phyloP scores from a whole-genome alignment of 2,797 vertebrate species.

The Brachyalestes nurse region DNA sequence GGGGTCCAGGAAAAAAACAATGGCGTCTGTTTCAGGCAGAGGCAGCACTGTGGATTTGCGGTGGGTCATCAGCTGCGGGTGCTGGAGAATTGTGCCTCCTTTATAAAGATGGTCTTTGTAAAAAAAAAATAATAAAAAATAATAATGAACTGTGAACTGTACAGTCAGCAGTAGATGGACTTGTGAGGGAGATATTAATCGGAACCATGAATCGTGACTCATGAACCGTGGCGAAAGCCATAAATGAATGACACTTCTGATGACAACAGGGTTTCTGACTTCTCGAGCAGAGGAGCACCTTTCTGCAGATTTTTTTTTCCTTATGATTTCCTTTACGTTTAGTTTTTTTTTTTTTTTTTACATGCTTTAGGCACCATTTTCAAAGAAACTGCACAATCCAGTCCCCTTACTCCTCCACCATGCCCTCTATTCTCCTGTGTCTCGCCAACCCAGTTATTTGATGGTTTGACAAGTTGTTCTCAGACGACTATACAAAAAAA shows the following conservation, averaged over 20 bases:
- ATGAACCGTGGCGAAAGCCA: conserved; percentile 72
- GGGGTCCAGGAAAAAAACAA: conserved; percentile 66
- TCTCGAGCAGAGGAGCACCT: conserved; percentile 62
- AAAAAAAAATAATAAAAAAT: conserved; percentile 31
- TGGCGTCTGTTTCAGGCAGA: conserved; percentile 53
- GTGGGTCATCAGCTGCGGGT: conserved; percentile 17
- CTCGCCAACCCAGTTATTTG: conserved; percentile 66
- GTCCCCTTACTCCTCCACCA: conserved; percentile 57
- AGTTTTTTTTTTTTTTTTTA: conserved; percentile 64
- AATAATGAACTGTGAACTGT: conserved; percentile 71
- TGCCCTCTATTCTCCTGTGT: conserved; percentile 62
- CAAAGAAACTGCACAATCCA: conserved; percentile 71
- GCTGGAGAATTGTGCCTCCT: conserved; percentile 64
- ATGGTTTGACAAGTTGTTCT: conserved; percentile 78
- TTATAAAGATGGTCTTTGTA: conserved; percentile 73
- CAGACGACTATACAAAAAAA: conserved; percentile 76
- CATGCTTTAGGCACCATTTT: conserved; percentile 70
- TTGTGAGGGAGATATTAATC: conserved; percentile 79
- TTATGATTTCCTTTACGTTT: conserved; percentile 53
- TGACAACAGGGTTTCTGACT: conserved; percentile 83
- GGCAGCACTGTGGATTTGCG: conserved; percentile 8
- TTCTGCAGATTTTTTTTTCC: conserved; percentile 55
- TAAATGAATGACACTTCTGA: conserved; percentile 74
- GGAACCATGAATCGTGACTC: no score
- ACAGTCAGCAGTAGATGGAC: conserved; percentile 65